Conservation (phyloP, 2,113 vertebrate genomes). For the Saccopteryx leptura region DNA sequence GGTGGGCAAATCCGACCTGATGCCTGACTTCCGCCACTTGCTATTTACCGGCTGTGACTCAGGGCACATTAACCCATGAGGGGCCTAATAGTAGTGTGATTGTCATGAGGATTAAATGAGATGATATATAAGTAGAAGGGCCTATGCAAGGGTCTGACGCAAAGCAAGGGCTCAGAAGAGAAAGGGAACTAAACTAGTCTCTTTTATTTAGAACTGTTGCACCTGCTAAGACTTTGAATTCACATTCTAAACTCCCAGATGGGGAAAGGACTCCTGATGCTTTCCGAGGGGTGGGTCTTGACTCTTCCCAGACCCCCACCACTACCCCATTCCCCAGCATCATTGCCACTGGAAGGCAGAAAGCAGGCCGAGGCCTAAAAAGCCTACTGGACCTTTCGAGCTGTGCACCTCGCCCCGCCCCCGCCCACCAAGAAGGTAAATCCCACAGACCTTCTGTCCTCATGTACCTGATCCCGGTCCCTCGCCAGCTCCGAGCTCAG, state of each 20-base stretch:
- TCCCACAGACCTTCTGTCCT: slow-evolving; percentile 87
- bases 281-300: neutral
- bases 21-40: neutral
- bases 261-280: neutral
- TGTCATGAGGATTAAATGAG: neutral
- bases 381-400: neutral
- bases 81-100: rapidly evolving
- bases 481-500: slow-evolving; percentile 81
- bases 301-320: neutral
- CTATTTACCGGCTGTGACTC: neutral
- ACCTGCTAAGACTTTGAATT: neutral
- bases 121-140: neutral
- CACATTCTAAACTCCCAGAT: neutral
- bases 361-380: neutral
- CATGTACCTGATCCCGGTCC: slow-evolving; percentile 81
- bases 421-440: slow-evolving; percentile 33
- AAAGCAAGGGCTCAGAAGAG: neutral
- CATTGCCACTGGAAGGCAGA: neutral
- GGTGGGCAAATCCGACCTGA: neutral
- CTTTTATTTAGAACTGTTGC: neutral
- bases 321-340: rapidly evolving
- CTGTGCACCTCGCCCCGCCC: neutral
- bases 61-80: neutral
- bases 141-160: rapidly evolving
- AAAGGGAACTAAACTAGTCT: neutral